Percentiles rank a stretch among this genome's conserved stretches.
phyloP scores from a whole-genome alignment of 2,113 vertebrate species.

The Hypocryptadius cinnamomeus region DNA sequence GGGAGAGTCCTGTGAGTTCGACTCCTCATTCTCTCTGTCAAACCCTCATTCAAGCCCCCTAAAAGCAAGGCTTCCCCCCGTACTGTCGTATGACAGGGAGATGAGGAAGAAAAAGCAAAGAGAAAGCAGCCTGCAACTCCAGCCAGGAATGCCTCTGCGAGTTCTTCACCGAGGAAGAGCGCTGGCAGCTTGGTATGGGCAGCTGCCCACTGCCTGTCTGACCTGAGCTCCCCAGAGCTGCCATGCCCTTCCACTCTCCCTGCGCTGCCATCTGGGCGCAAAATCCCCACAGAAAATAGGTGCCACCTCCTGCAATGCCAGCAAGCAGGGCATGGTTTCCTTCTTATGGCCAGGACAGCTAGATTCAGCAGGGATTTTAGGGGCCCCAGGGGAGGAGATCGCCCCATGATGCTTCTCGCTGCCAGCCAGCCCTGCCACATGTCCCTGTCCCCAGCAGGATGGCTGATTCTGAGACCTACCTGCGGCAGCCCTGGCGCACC shows the following conservation, averaged over 20 bases:
- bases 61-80: neutral
- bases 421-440: accelerated
- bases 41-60: neutral
- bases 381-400: neutral
- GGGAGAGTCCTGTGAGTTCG: neutral
- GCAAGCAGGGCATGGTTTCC: neutral
- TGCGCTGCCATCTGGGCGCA: accelerated
- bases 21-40: neutral
- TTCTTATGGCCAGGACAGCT: neutral
- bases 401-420: accelerated
- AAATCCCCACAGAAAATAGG: neutral
- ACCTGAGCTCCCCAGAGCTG: neutral
- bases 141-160: neutral
- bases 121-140: neutral
- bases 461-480: neutral
- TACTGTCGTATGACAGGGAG: accelerated
- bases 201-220: neutral
- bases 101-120: neutral
- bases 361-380: neutral
- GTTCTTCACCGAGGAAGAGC: neutral
- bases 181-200: accelerated
- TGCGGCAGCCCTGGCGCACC: conserved; percentile 12
- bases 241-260: neutral
- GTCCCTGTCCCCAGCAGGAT: neutral
- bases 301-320: neutral